phyloP scores from a whole-genome alignment of 2,888 invertebrate species.

The Caenorhabditis wallacei region DNA sequence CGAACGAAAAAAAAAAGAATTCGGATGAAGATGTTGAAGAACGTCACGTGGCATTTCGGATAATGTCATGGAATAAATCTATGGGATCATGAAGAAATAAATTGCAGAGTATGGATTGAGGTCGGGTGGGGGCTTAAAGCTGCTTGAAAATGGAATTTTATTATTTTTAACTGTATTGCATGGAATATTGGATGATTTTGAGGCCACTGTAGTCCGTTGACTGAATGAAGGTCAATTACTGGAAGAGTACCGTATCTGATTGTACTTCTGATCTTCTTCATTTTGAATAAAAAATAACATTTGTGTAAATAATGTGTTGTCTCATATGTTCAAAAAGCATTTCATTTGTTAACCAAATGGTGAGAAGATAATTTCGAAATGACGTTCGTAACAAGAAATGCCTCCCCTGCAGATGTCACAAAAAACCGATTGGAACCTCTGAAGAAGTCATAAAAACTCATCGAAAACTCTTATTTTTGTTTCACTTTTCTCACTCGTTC shows the following conservation, averaged over 20 bases:
- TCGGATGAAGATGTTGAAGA: not conserved
- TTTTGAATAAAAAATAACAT: too few species aligned
- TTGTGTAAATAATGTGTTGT: too few species aligned
- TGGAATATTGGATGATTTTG: too few species aligned
- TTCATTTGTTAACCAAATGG: constrained; percentile 23
- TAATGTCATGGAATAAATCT: not conserved
- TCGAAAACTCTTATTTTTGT: constrained; percentile 15
- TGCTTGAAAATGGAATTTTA: too few species aligned
- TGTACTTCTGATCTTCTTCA: too few species aligned
- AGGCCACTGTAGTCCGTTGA: too few species aligned
- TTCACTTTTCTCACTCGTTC: constrained; percentile 13
- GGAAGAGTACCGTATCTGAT: too few species aligned
- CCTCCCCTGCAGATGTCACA: constrained; percentile 52
- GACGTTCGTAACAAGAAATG: constrained; percentile 12
- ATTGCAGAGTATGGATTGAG: too few species aligned
- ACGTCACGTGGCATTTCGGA: constrained; percentile 18
- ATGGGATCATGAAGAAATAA: not conserved
- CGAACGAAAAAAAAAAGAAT: constrained; percentile 1
- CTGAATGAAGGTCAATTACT: too few species aligned
- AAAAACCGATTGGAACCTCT: constrained; percentile 46
- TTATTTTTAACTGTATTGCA: too few species aligned
- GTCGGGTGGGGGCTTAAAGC: too few species aligned
- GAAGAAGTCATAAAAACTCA: constrained; percentile 50
- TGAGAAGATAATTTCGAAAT: constrained; percentile 31
- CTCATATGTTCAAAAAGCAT: constrained; percentile 5